Base-by-base conservation (phyloP, 2,113 vertebrate species). In the Pogonocichla stellata region DNA sequence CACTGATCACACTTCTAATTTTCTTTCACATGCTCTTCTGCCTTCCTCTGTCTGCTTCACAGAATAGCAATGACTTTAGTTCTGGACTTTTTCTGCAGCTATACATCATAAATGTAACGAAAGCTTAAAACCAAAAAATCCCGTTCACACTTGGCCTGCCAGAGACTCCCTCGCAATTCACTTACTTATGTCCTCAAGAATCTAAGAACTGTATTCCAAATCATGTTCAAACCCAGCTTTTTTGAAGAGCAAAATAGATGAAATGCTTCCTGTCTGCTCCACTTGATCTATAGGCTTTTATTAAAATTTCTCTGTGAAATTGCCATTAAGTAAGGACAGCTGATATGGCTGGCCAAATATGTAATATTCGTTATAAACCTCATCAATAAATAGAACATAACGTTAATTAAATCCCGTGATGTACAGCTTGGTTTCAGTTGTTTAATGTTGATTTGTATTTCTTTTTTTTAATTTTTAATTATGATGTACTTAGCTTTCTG, bases 11-110 rank as follows among this genome's bases (percentile, higher is more conserved):
- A 23, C 75, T 96, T 95, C 7, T 45, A 34, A 50, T 92, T 93
- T 97, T 85, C 54, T 94, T 83, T 88, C 25, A 38, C 33, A 90
- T 93, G 28, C 34, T 90, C 36, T 69, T 92, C 67, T 86, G 42
- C 14, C 43, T 94, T 83, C 31, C 14, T 66, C 38, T 89, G 6
- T 62, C 36, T 80, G 47, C 47, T 65, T 92, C 48, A 53, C 36
- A 67, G 72, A 88, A 50, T 14, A 47, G 40, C 8, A 6, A 2
- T 40, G 31, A 47, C 22, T 90, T 84, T 6, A 69, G 12, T 79
- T 91, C 20, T 84, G 40, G 56, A 43, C 20, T 51, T 88, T 42
- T 45, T 79, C 34, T 92, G 56, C 36, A 64, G 5, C 22, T 90
- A 3, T 54, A 36, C 15, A 10, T 90, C n/a, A 48, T 29, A 80